These are phyloP conservation scores for Hemiprocne comata DNA, from an alignment of 2,113 vertebrate genomes.

Conservation along the genomic window DNA sequence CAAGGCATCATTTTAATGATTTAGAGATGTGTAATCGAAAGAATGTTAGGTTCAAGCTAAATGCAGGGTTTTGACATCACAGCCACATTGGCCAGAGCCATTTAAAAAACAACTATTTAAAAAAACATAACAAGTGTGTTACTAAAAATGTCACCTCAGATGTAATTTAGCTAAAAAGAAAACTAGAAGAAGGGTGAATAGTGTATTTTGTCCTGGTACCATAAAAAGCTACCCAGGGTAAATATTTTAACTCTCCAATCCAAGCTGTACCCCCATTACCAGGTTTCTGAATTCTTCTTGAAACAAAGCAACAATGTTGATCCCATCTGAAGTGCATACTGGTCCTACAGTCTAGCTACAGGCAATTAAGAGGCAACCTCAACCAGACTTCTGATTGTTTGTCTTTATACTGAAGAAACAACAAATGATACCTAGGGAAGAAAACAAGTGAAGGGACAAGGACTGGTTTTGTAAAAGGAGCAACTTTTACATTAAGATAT, in stretches of 20 bases:
- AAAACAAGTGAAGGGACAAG: background rate
- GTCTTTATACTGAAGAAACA: background rate
- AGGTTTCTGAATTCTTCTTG: background rate
- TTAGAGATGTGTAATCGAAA: background rate
- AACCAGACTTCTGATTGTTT: background rate
- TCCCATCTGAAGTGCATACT: background rate
- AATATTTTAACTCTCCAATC: background rate
- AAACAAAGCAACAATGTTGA: background rate
- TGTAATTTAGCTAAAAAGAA: background rate
- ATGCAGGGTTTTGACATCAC: background rate
- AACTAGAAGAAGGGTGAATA: background rate
- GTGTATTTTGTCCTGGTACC: background rate
- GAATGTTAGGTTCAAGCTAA: background rate
- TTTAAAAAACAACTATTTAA: background rate
- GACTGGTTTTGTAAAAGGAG: background rate
- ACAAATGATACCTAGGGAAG: background rate
- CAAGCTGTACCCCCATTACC: background rate
- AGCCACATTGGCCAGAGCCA: background rate
- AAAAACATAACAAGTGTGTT: background rate
- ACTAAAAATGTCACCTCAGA: background rate
- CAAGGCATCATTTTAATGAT: background rate
- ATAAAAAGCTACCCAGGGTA: background rate
- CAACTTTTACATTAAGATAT: background rate
- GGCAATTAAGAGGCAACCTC: background rate
- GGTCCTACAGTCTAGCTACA: background rate